Base-by-base conservation (phyloP, 30 jellyfish, hydroid and myxozoan species). In the Turritopsis rubra region DNA sequence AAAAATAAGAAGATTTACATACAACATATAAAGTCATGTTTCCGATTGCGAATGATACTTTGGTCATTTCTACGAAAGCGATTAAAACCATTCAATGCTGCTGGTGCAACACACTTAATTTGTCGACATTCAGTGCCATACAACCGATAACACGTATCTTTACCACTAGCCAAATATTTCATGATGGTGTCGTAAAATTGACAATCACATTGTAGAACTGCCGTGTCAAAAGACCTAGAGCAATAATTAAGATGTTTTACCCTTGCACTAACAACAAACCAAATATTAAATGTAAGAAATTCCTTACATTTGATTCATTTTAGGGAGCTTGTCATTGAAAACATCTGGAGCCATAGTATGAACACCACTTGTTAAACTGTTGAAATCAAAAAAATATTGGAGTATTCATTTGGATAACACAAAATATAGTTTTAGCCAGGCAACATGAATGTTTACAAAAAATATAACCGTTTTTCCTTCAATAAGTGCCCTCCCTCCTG, bases 1-100 rank as follows among this genome's bases (percentile, higher is more conserved):
- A n/a, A n/a, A n/a, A n/a, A n/a, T n/a, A n/a, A n/a, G 9, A 41
- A 41, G 9, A 41, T 41, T 3, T 41, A 74, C 90, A 52, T 81
- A 90, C 97, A 87, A 41, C 97, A 90, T 30, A 90, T 82, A 54
- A 90, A 90, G 21, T 90, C 86, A n/a, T 81, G 73, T 52, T 86
- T 68, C 52, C 81, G 79, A 0, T 65, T 29, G 19, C n/a, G 0
- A 22, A 74, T 23, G 16, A 21, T 65, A 23, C 65, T 30, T 1
- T 0, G 26, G n/a, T 74, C 76, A 41, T 41, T 5, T 41, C 60
- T 68, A 0, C 71, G 71, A 29, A 74, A 74, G 19, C 16, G 17
- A 23, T 52, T 30, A n/a, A 74, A 74, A 0, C 82, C 65, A n/a
- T 29, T 30, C 82, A 74, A 74, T 13, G 82, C n/a, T 74, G 13